These are phyloP conservation scores for Leistus spinibarbis DNA, from an alignment of 2,888 invertebrate genomes.

Conservation along the genomic window DNA sequence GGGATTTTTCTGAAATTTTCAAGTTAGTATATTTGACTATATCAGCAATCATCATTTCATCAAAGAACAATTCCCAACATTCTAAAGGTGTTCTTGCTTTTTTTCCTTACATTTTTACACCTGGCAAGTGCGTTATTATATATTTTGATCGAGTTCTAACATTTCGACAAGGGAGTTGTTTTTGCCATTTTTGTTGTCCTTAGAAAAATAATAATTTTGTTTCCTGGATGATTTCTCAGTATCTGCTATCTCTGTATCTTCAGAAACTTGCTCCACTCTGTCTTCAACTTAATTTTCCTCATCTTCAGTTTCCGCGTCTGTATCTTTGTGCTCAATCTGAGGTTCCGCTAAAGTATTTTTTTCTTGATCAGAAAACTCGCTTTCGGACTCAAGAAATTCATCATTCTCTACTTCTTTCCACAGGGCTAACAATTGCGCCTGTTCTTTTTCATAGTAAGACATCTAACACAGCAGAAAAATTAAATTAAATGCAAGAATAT, in stretches of 20 bases:
- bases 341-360: background rate
- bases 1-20: conserved; percentile 21
- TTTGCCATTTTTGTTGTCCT: conserved; percentile 24
- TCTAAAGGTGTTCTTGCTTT: conserved; percentile 10
- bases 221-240: background rate
- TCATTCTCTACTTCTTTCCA: conserved; percentile 4
- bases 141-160: conserved; percentile 16
- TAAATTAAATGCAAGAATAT: conserved; percentile 1
- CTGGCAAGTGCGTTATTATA: conserved; percentile 23
- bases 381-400: conserved; percentile 4
- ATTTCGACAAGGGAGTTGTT: conserved; percentile 3
- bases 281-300: background rate
- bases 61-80: conserved; percentile 7
- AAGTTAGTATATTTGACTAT: conserved; percentile 23
- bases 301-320: background rate
- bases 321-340: background rate
- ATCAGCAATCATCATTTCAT: conserved; percentile 17
- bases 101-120: conserved; percentile 25
- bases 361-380: conserved; percentile 13
- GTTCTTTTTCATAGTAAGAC: conserved; percentile 4
- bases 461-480: conserved; percentile 12
- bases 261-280: background rate
- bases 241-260: conserved; percentile 1
- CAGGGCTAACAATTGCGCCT: background rate
- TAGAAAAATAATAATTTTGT: conserved; percentile 4